Evolutionary conservation across 37 sponge, comb jelly and placozoan species (phyloP).

Genomic region (Halichondria panicea): DNA sequence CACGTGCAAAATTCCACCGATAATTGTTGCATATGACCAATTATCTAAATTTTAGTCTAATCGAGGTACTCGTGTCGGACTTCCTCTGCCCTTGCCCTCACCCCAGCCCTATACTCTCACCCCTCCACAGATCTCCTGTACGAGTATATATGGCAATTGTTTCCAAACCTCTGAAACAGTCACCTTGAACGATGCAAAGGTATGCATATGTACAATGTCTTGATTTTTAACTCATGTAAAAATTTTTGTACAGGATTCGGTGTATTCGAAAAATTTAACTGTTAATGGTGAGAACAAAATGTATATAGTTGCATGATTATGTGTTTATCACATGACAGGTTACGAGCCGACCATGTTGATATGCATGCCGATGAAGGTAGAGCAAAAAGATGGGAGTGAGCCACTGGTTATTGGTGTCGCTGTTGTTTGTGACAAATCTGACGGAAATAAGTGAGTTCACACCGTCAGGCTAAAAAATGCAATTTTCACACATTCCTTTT

Average conservation of each 20-base stretch:
- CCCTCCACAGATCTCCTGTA: constrained; percentile 5
- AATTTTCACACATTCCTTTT: neutral
- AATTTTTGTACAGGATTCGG: constrained; percentile 27
- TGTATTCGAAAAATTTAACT: constrained; percentile 34
- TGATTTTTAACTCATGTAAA: neutral
- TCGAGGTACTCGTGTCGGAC: no score
- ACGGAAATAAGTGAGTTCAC: constrained; percentile 9
- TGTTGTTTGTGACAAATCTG: constrained; percentile 39
- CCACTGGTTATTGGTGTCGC: constrained; percentile 50
- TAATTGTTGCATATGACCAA: no score
- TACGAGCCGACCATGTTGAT: constrained; percentile 62
- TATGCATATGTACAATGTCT: no score
- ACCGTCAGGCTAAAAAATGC: neutral
- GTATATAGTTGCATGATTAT: neutral
- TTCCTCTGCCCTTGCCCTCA: no score
- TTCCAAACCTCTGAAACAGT: constrained; percentile 36
- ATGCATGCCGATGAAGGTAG: constrained; percentile 60
- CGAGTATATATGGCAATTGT: constrained; percentile 55
- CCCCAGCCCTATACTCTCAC: no score
- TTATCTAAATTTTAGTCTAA: no score
- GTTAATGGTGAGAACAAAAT: constrained; percentile 38
- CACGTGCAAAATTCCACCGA: no score
- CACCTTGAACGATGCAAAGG: constrained; percentile 46
- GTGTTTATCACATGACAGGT: constrained; percentile 6
- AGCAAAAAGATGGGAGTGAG: neutral